Evolutionary conservation across 2,797 vertebrate species (phyloP).

Genomic region (Leucoraja ocellata): DNA sequence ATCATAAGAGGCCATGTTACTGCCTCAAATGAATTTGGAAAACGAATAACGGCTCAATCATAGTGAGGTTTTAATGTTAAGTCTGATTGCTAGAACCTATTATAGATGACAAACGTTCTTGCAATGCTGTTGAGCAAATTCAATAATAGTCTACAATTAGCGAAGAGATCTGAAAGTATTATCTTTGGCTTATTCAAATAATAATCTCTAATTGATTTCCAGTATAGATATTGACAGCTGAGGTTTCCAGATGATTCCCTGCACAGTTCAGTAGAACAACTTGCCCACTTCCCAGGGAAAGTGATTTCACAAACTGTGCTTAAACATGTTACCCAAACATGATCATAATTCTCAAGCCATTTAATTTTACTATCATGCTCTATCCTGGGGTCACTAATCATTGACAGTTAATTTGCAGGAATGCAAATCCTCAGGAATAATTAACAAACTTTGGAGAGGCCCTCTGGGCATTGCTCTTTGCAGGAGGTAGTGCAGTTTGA

Average conservation of each 20-base stretch:
- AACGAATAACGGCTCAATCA: background rate
- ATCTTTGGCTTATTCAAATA: background rate
- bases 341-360: background rate
- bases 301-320: background rate
- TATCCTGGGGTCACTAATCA: background rate
- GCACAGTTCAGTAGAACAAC: background rate
- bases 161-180: background rate
- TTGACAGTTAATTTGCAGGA: background rate
- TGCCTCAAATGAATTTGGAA: background rate
- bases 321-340: background rate
- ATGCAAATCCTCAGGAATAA: constrained; percentile 8
- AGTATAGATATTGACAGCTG: background rate
- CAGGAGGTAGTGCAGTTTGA: background rate
- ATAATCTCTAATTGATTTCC: background rate
- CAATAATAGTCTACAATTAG: background rate
- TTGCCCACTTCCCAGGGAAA: background rate
- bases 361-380: background rate
- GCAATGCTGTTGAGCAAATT: background rate
- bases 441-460: background rate
- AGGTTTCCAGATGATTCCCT: background rate
- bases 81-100: background rate
- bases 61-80: background rate
- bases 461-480: background rate
- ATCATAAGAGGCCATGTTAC: background rate
- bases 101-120: background rate